Evolutionary conservation across 2,797 vertebrate genomes (phyloP), one percentile per base, ranked within the genome.

Genomic region (Sebastes diploproa): DNA sequence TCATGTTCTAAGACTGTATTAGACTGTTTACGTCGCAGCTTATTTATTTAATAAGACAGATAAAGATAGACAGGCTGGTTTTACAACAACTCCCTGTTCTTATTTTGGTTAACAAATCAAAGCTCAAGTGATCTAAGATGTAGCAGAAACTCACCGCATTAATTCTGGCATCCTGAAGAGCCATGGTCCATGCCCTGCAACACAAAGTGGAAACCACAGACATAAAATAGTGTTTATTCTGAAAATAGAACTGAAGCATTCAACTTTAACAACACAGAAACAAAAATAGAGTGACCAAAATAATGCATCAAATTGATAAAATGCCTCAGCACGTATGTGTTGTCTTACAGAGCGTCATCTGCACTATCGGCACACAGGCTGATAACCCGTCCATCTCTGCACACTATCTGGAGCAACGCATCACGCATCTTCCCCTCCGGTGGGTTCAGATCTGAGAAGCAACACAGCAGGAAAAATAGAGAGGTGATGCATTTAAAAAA

Each of bases 341-440:
- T 29, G 52, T 93, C 97, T 97, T 96, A 99, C 98, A 98, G 89
- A 90, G 97, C 97, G 89, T 99, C 98, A 74, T 99, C 98, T 83
- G 96, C 94, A 69, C 97, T 97, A 92, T 99, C 98, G 64, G 97
- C 98, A 87, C 97, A 98, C 83, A 99, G 94, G 89, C 97, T 99
- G 91, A 99, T 94, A 70, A 97, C 95, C 72, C 97, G 97, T 73
- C 98, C 98, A 72, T 98, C 97, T 83, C 97, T 96, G 88, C 97
- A 99, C 86, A 98, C 96, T 30, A 99, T 96, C 93, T 99, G 98
- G 81, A 99, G 93, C 86, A 98, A 92, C 42, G 97, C 95, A 46
- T 98, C 97, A 38, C 91, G 97, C 36, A 91, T 86, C 88, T 97
- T 98, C 59, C 97, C 97, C 60, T 99, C 98, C 0, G 98, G 98